Percentiles rank a stretch among this genome's conserved stretches.
Evolutionary conservation across 2,888 invertebrate species (phyloP).

Genomic region (Morpho helenor): DNA sequence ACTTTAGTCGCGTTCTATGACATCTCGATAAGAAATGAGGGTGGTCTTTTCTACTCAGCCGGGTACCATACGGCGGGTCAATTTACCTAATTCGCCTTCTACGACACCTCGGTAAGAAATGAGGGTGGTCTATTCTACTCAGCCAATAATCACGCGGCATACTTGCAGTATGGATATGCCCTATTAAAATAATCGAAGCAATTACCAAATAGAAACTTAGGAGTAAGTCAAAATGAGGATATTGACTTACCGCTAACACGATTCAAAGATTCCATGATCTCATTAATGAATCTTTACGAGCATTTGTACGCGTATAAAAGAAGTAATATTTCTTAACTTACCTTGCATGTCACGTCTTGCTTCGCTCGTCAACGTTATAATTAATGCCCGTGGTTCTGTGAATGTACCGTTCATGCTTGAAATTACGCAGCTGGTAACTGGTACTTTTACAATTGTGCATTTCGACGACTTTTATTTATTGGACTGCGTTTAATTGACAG

Average conservation of each 20-base stretch:
- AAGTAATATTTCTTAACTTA: constrained; percentile 8
- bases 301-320: constrained; percentile 5
- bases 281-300: not conserved
- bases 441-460: not conserved
- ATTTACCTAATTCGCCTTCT: no score
- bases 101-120: no score
- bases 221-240: not conserved
- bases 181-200: no score
- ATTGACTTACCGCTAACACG: not conserved
- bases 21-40: no score
- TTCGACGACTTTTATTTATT: not conserved
- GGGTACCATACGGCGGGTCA: no score
- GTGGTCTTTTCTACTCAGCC: no score
- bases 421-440: constrained; percentile 15
- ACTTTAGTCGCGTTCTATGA: no score
- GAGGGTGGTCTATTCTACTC: no score
- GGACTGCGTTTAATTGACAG: not conserved
- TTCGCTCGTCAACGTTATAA: constrained; percentile 14
- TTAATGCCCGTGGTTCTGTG: constrained; percentile 15
- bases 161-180: no score
- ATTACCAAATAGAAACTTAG: not conserved
- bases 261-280: constrained; percentile 6
- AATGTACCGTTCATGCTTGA: constrained; percentile 19
- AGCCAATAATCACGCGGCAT: no score
- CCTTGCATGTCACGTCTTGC: constrained; percentile 17